A percentile compares a stretch with the other conserved stretches of the same genome.
Evolutionary conservation across 2,888 invertebrate genomes (phyloP).

Genomic region (Thereva unica): DNA sequence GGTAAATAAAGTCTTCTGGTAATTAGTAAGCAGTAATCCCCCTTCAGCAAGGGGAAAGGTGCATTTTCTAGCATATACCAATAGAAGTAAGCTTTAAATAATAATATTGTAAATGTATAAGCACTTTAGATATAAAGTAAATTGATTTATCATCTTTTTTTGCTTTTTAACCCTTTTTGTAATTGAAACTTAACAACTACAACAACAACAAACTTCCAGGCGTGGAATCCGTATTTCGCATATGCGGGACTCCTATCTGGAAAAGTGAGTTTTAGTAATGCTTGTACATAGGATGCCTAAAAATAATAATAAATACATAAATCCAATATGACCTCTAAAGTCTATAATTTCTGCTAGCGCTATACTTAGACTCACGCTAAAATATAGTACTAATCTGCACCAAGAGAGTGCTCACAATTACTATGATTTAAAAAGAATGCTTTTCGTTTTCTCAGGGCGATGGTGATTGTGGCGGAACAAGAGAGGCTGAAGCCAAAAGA

Average conservation of each 20-base stretch:
- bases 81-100: no score
- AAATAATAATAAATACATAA: not conserved
- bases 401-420: not conserved
- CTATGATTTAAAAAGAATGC: not conserved
- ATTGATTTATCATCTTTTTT: no score
- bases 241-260: constrained; percentile 58
- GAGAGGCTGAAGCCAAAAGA: constrained; percentile 62
- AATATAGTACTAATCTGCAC: no score
- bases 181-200: not conserved
- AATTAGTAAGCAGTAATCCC: no score
- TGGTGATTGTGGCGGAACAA: constrained; percentile 53
- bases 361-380: no score
- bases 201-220: constrained; percentile 43
- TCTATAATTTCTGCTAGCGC: no score
- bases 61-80: no score
- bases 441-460: constrained; percentile 56
- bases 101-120: no score
- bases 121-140: no score
- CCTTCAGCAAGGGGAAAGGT: no score
- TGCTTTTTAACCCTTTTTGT: no score
- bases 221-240: constrained; percentile 63
- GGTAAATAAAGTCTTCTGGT: no score
- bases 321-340: not conserved
- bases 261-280: constrained; percentile 47
- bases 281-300: constrained; percentile 3